Evolutionary conservation across 2,797 vertebrate genomes (phyloP), one percentile per base, ranked within the genome.

Genomic region (Anas georgica): DNA sequence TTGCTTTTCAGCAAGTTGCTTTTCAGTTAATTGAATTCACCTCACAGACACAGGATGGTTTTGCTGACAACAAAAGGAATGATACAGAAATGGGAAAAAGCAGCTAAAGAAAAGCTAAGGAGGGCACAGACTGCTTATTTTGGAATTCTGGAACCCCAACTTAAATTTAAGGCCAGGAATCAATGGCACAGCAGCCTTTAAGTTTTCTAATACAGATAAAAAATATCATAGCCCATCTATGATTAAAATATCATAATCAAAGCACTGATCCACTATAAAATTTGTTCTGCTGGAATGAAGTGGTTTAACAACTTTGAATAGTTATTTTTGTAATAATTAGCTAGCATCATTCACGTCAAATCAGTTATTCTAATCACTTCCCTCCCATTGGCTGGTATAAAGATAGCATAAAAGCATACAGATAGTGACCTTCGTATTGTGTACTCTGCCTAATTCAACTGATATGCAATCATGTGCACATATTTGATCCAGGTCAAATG

Each of bases 381-480:
- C 50, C 69, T 81, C 7, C 56, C 46, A 31, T 4, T 84, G 74
- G 45, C 74, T 91, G 21, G n/a, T 43, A 84, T 33, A 90, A 91
- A 86, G 50, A 83, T 29, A 73, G 37, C 0, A 0, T 67, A 48
- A 79, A 87, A 87, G 39, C 68, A 52, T 81, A 50, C 56, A 80
- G n/a, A 29, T 33, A 77, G 63, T 54, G 84, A 95, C 83, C 91
- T 92, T 92, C 0, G 35, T 64, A 23, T 64, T 91, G 64, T 94
- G 68, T 92, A 94, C 69, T 88, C 59, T 90, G 59, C 80, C 46
- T 92, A 62, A 66, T 83, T 84, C 91, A 95, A 84, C 63, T 90
- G 70, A 73, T 81, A 39, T 0, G 26, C 11, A 46, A 84, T 69
- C 87, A 76, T 10, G 31, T 76, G 87, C 45, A 70, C 60, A 72